Base-by-base conservation (phyloP, 2,888 invertebrate genomes). In the Loripinus fragilis region DNA sequence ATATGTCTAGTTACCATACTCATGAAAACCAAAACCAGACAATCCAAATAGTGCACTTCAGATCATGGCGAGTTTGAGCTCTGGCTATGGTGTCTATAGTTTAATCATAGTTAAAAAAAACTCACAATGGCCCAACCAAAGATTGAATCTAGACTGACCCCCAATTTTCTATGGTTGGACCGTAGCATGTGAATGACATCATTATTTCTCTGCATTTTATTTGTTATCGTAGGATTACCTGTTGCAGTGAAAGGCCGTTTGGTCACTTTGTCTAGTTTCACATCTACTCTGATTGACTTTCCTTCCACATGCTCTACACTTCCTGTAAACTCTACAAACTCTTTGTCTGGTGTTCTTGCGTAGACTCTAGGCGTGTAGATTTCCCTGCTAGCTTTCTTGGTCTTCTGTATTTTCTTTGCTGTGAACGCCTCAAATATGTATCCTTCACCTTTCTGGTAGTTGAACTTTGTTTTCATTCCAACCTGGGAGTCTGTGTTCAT, bases 171-270 rank as follows among this genome's bases (percentile, higher is more conserved):
- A n/a, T n/a, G n/a, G n/a, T n/a, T n/a, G n/a, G n/a, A n/a, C n/a
- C n/a, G n/a, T n/a, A n/a, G n/a, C n/a, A n/a, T n/a, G n/a, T n/a
- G n/a, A n/a, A n/a, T n/a, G n/a, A n/a, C n/a, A n/a, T n/a, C n/a
- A n/a, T n/a, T n/a, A n/a, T n/a, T n/a, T n/a, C n/a, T n/a, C n/a
- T n/a, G n/a, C n/a, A n/a, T n/a, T n/a, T n/a, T n/a, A n/a, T n/a
- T n/a, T n/a, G n/a, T n/a, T n/a, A n/a, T n/a, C n/a, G n/a, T n/a
- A n/a, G n/a, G n/a, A n/a, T n/a, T 75, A 90, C 90, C 81, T 76
- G 80, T 81, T 0, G 89, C n/a, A 20, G 35, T 85, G 52, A 86
- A 76, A 38, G 88, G 85, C n/a, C 77, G 77, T 68, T 84, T 86
- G 20, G 84, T 66, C 10, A 88, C 38, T 67, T 82, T 86, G 33